Conservation (phyloP, 1,140 invertebrate genomes). For the Apis laboriosa region DNA sequence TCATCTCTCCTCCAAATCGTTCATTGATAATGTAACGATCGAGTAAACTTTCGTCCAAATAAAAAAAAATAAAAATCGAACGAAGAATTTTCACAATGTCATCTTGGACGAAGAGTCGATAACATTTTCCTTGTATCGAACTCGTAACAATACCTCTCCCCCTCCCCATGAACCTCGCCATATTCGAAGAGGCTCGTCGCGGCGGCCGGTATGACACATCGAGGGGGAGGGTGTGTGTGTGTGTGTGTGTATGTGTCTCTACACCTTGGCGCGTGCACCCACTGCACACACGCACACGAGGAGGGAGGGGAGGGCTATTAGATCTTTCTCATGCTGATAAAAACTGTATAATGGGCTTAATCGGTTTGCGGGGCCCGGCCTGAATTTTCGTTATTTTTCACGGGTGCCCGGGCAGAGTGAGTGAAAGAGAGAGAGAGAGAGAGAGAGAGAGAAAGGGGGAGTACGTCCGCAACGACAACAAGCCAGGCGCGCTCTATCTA, state of each 20-base stretch:
- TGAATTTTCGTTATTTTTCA: slow-evolving; percentile 81
- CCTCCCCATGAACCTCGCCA: slow-evolving; percentile 1
- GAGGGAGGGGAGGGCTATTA: slow-evolving; percentile 68
- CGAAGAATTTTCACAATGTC: too few relatives aligned
- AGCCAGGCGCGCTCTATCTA: slow-evolving; percentile 51
- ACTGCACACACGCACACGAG: slow-evolving; percentile 23
- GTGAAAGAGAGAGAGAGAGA: too few relatives aligned
- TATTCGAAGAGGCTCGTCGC: slow-evolving; percentile 38
- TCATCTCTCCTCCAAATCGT: too few relatives aligned
- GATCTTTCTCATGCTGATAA: slow-evolving; percentile 82
- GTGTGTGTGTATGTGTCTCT: not conserved
- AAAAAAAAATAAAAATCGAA: too few relatives aligned
- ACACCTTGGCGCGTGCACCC: slow-evolving; percentile 11
- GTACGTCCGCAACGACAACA: too few relatives aligned
- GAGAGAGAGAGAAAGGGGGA: too few relatives aligned
- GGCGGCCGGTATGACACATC: slow-evolving; percentile 78
- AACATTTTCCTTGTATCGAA: too few relatives aligned
- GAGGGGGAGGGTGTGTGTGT: slow-evolving; percentile 59
- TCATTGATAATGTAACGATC: too few relatives aligned
- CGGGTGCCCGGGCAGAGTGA: slow-evolving; percentile 67
- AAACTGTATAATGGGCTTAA: slow-evolving; percentile 79
- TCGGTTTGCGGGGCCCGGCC: slow-evolving; percentile 75
- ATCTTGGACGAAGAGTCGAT: too few relatives aligned
- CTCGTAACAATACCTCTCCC: too few relatives aligned
- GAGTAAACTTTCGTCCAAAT: too few relatives aligned